These are phyloP conservation scores for Bungarus multicinctus DNA, from an alignment of 2,113 vertebrate species.

Conservation along the genomic window DNA sequence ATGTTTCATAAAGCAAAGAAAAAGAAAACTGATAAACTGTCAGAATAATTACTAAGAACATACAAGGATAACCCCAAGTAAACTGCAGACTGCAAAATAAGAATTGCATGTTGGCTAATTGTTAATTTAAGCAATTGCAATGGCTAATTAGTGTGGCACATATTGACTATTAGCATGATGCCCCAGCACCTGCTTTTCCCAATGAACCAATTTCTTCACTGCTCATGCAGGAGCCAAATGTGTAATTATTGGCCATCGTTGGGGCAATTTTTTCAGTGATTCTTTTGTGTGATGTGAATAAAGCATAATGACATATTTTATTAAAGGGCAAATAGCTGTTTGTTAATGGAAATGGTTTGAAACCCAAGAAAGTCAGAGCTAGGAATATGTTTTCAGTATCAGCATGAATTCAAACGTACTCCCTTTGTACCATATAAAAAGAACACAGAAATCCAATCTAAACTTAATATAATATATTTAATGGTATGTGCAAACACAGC, in stretches of 20 bases:
- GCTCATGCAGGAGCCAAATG: conserved; percentile 96
- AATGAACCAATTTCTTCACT: conserved; percentile 85
- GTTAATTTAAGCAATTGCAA: conserved; percentile 99
- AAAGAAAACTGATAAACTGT: conserved; percentile 86
- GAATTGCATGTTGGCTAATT: conserved; percentile 99
- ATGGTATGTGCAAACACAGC: conserved; percentile 86
- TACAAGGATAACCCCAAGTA: conserved; percentile 93
- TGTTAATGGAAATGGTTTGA: conserved; percentile 84
- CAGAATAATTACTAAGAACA: conserved; percentile 87
- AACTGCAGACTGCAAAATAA: conserved; percentile 87
- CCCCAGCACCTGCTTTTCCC: conserved; percentile 98
- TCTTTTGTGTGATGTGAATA: conserved; percentile 99
- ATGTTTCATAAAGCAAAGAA: conserved; percentile 77
- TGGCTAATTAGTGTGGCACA: conserved; percentile 96
- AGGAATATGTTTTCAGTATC: conserved; percentile 81
- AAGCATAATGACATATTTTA: conserved; percentile 99
- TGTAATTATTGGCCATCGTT: conserved; percentile 99
- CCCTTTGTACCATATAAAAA: conserved; percentile 82
- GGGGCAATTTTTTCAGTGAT: conserved; percentile 98
- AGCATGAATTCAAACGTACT: conserved; percentile 84
- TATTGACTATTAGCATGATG: conserved; percentile 99
- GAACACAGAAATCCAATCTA: conserved; percentile 84
- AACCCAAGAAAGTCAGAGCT: conserved; percentile 82
- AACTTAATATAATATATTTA: conserved; percentile 85
- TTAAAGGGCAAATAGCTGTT: conserved; percentile 97